Conservation (phyloP, 2,888 invertebrate genomes). For the Aproaerema taeniolella region DNA sequence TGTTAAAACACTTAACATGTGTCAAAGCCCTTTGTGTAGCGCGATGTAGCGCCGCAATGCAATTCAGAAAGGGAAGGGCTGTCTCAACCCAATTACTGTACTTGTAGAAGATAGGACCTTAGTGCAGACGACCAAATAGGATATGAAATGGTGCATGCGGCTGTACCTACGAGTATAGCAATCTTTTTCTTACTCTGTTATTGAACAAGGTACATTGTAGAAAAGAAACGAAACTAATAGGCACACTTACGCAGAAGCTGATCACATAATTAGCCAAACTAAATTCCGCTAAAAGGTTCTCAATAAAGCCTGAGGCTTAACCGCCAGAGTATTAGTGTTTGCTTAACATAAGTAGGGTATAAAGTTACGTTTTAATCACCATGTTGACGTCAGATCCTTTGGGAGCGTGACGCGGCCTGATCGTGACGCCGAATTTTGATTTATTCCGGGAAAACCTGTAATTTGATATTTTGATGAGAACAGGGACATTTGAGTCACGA, state of each 20-base stretch:
- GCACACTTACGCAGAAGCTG: not conserved
- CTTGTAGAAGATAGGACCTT: no score
- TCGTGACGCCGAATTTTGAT: not conserved
- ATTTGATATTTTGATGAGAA: no score
- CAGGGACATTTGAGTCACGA: no score
- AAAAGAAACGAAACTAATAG: not conserved
- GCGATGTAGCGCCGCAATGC: not conserved
- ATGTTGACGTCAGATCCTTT: constrained; percentile 3
- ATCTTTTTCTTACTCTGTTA: no score
- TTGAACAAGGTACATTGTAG: not conserved
- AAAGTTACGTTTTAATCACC: constrained; percentile 8
- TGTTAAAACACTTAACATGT: not conserved
- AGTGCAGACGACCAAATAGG: no score
- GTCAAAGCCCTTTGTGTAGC: not conserved
- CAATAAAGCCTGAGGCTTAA: not conserved
- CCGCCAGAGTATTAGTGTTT: not conserved
- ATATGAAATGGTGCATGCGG: no score
- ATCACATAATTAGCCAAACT: not conserved
- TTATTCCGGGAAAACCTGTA: no score
- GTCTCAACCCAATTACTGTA: no score
- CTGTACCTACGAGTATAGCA: no score
- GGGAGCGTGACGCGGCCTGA: constrained; percentile 1
- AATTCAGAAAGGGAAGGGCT: no score
- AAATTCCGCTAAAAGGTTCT: not conserved
- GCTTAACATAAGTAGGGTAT: not conserved